These are phyloP conservation scores for Esox lucius DNA, from an alignment of 2,797 vertebrate species.

Conservation along the genomic window DNA sequence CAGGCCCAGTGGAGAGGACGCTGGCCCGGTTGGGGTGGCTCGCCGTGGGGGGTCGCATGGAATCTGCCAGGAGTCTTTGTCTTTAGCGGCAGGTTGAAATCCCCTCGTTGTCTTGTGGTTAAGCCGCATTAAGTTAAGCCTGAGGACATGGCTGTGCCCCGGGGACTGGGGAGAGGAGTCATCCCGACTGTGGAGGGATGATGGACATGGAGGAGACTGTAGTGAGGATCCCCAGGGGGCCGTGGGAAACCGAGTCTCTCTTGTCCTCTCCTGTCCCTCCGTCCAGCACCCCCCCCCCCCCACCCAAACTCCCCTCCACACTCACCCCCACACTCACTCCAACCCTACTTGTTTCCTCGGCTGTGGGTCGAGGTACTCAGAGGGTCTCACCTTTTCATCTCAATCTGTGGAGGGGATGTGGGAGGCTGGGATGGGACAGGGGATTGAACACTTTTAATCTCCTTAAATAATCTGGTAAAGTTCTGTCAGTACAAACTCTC, in stretches of 20 bases:
- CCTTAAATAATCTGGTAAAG: too few relatives aligned
- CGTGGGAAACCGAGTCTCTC: conserved; percentile 28
- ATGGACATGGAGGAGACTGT: not conserved
- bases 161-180: not conserved
- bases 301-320: not conserved
- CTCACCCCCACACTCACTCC: too few relatives aligned
- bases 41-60: not conserved
- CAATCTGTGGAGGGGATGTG: too few relatives aligned
- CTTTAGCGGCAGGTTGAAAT: conserved; percentile 29
- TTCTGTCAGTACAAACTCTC: too few relatives aligned
- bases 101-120: not conserved
- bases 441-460: too few relatives aligned
- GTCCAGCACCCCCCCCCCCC: not conserved
- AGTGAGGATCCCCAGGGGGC: not conserved
- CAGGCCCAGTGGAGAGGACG: not conserved
- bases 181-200: not conserved
- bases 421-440: too few relatives aligned
- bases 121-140: not conserved
- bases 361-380: not conserved
- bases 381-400: not conserved
- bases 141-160: not conserved
- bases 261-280: not conserved
- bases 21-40: not conserved
- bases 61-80: conserved; percentile 34
- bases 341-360: too few relatives aligned